A percentile compares a stretch with the other conserved stretches of the same genome.
These are phyloP conservation scores for Arbacia lixula DNA, from an alignment of 53 echinoderm and acorn worm genomes.

Conservation along the genomic window DNA sequence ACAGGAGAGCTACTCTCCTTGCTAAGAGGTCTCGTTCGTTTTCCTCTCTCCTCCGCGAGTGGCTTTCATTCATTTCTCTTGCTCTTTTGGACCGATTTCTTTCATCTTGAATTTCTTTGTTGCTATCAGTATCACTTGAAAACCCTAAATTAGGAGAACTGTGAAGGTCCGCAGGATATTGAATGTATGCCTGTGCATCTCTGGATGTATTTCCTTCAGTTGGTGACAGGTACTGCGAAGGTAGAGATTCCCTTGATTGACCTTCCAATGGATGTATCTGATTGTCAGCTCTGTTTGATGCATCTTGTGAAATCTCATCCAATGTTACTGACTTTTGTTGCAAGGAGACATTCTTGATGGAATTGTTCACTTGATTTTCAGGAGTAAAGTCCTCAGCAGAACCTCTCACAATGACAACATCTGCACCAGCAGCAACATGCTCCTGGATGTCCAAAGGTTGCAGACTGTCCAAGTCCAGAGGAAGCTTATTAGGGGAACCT, in stretches of 20 bases:
- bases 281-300: neutral
- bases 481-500: conserved; percentile 87
- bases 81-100: neutral
- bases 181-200: conserved; percentile 75
- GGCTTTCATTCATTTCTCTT: neutral
- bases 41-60: neutral
- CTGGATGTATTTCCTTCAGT: conserved; percentile 45
- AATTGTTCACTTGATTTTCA: conserved; percentile 4
- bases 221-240: conserved; percentile 19
- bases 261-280: conserved; percentile 11
- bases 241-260: conserved; percentile 12
- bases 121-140: conserved; percentile 37
- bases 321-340: neutral
- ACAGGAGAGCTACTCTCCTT: conserved; percentile 83
- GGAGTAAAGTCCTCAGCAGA: neutral
- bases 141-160: conserved; percentile 50
- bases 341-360: too few species aligned
- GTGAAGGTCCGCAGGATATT: conserved; percentile 86
- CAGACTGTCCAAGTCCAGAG: conserved; percentile 75
- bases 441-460: conserved; percentile 55
- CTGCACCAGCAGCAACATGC: conserved; percentile 33
- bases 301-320: conserved; percentile 1
- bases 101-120: neutral
- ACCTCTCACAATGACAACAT: conserved; percentile 6
- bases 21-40: conserved; percentile 75